Base-by-base conservation (phyloP, 2,888 invertebrate genomes). In the Agriopis aurantiaria region DNA sequence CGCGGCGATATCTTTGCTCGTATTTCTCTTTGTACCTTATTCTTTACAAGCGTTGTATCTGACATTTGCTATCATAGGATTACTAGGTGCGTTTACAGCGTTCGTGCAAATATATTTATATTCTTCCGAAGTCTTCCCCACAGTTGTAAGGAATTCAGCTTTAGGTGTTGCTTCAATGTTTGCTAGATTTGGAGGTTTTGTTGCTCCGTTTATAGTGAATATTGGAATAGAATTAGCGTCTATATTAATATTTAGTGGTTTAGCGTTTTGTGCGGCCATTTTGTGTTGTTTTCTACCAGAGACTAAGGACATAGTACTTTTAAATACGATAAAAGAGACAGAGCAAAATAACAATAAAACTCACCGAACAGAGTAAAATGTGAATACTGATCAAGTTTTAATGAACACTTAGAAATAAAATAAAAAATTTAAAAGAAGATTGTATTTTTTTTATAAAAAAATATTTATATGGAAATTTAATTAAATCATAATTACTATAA, bases 61-160 rank as follows among this genome's bases (percentile, higher is more conserved):
- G 43, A 96, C 95, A 23, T 95, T 97, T 76, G 97, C 97, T 58
- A 95, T 97, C 57, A 86, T 96, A 63, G 97, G 97, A 0, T 96
- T 97, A 80, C 96, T 97, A 78, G 97, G 97, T 7, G 96, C 97
- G 67, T 96, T 96, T 9, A 95, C 95, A 12, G 93, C 96, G 0
- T 97, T 97, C 80, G 95, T 96, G 2, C 95, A 95, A 66, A 91
- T 95, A 43, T 97, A 96, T 84, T 95, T 97, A 23, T 97, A 96
- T 85, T 96, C 97, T 8, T 96, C 97, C 0, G 97, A 98, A 90
- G 88, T 97, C 51, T 97, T 97, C 82, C 97, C 97, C 0, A 98
- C 97, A 0, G 96, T 97, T 6, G 95, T 97, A 5, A 94, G 97
- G 74, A 97, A 97, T 85, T 96, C 97, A 49, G 97, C 97, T 0